Conservation (phyloP, 2,888 invertebrate genomes). For the Sepioteuthis lessoniana region DNA sequence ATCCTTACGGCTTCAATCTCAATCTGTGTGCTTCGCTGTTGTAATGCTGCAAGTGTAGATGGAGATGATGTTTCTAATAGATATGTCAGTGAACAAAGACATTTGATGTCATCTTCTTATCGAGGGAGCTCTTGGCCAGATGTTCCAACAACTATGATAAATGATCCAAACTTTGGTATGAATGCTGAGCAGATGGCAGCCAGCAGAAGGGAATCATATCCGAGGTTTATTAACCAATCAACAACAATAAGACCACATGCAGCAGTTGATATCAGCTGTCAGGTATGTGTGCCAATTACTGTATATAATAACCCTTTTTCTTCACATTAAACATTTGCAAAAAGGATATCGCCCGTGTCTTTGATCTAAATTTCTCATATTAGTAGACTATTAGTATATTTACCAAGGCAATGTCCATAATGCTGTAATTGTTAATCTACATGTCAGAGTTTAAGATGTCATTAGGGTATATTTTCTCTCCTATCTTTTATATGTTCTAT, state of each 20-base stretch:
- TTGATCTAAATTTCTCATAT: no score
- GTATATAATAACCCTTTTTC: neutral
- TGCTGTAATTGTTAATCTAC: no score
- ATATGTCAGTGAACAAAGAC: conserved; percentile 14
- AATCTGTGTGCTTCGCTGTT: neutral
- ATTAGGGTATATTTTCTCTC: no score
- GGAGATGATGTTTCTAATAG: conserved; percentile 16
- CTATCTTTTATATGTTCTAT: no score
- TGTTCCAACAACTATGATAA: neutral
- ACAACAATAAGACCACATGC: neutral
- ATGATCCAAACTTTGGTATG: neutral
- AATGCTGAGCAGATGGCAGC: neutral
- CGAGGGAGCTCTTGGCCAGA: conserved; percentile 13
- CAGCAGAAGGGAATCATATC: neutral
- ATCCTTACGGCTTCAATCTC: neutral
- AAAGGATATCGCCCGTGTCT: no score
- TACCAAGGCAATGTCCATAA: no score
- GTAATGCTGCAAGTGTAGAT: conserved; percentile 8
- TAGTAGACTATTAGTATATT: no score
- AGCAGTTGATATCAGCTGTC: neutral
- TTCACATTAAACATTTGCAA: no score
- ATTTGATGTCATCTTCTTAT: conserved; percentile 1
- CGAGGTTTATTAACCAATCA: neutral
- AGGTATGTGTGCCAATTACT: neutral
- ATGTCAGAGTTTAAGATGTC: no score